Base-by-base conservation (phyloP, 2,113 vertebrate genomes). In the Ceratotherium simum region DNA sequence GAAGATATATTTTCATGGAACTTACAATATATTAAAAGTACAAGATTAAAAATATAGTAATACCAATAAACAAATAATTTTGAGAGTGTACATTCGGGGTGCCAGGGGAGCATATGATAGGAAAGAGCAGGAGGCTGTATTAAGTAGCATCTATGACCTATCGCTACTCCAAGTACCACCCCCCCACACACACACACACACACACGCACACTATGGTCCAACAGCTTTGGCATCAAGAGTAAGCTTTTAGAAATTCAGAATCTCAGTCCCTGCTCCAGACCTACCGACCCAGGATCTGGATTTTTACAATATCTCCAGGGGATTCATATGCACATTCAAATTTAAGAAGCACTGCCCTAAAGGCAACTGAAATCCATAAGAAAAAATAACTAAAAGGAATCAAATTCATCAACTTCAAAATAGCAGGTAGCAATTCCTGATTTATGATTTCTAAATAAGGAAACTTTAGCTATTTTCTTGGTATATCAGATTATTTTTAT, bases 331-430 rank as follows among this genome's bases (percentile, higher is more conserved):
- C 8, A 67, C 8, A 72, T 8, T 60, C 62, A 84, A 91, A 11
- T 88, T 70, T 83, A 51, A 83, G 39, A 70, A 64, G 12, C 27
- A 56, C 17, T 85, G 46, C 29, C 31, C 33, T 80, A 87, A 92
- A 90, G 29, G 33, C 17, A 93, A 76, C 8, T 48, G 8, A 42
- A 94, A 87, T 56, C 51, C 4, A 46, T 8, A 33, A 20, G 3
- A 62, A 81, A 13, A 73, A 83, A 31, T 2, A 75, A 33, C 23
- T 89, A 46, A 79, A 93, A 60, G n/a, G 5, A 85, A 95, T 73
- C 13, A 48, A 60, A 89, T 88, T 64, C 81, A 89, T 70, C 56
- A 89, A 88, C 36, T 85, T 85, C n/a, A 85, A 62, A 93, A 72
- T 14, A 64, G 39, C 29, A 33, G 23, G 25, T 46, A 25, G 36